Evolutionary conservation across 1,140 invertebrate species (phyloP), one percentile per base, ranked within the genome.

Genomic region (Temnothorax curvispinosus): DNA sequence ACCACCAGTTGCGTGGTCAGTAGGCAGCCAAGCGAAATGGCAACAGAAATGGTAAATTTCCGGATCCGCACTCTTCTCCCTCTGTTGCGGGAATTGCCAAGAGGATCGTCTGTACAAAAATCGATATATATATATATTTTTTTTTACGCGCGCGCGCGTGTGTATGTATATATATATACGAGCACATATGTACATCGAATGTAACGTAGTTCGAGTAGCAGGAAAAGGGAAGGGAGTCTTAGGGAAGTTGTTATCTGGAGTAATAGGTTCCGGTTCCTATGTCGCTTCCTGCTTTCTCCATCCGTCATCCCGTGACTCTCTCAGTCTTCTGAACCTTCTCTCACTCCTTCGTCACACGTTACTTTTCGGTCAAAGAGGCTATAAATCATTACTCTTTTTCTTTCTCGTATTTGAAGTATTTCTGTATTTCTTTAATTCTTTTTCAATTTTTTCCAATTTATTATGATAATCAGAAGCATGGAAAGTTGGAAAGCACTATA

Each of bases 231-330:
- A 89, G 80, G 78, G 75, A 90, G 86, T 82, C 91, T 90, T 90
- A 72, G 88, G 90, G 92, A 93, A 92, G 92, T 93, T 93, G 92
- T 92, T 93, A 93, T 93, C 89, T 91, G 89, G 81, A 93, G 90
- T 93, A 93, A 93, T 93, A 90, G 92, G 88, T 92, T 92, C 92
- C 92, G 91, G 88, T 93, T 93, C 91, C 92, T 91, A 89, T 92
- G 88, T 93, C 87, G 92, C 85, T 92, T 92, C 91, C 91, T 92
- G 85, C 88, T 87, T 81, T 91, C 85, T 92, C 86, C 87, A 92
- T 93, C 89, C 89, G 89, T 92, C 90, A 92, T 93, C 82, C 74
- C 60, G 62, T 76, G 86, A 38, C 58, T 88, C 69, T 88, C 78
- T 82, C 80, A 56, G 64, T 50, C 54, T 67, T 67, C 80, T 69